Base-by-base conservation (phyloP, 2,888 invertebrate genomes). In the Plusia festucae region DNA sequence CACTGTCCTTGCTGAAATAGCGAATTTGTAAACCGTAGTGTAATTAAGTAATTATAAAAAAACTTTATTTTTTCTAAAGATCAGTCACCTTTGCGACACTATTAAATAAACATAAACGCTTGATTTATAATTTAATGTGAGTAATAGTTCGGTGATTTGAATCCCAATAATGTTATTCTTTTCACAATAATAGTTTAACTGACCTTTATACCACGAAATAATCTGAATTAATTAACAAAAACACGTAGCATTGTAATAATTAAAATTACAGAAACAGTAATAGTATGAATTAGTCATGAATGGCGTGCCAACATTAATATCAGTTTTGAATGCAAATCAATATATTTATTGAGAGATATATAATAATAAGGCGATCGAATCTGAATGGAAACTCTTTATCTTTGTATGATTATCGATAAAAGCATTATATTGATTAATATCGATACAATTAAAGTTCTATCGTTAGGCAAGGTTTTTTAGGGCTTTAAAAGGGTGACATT, bases 251-350 rank as follows among this genome's bases (percentile, higher is more conserved):
- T 70, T 62, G 49, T 20, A 60, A 63, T 71, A 67, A 76, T 72
- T 70, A 61, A 74, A 79, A 74, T 68, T 55, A 65, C 30, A 6
- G 64, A 68, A 62, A 70, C 64, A 68, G 34, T 58, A 62, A 70
- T 62, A 68, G 34, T 58, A 67, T 64, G 65, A 79, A 74, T 70
- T 74, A 65, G 30, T 53, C 32, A 65, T 76, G 54, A 71, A 66
- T 56, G 55, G 15, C 53, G 53, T 65, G 40, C 60, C 70, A 65
- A 65, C 13, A 60, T 24, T 68, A 72, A 78, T 67, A 68, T 51
- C 65, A 60, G 22, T 71, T 73, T 70, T n/a, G 58, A 57, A 78
- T 72, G 27, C 58, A 58, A 79, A 79, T 76, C 51, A 65, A 52
- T 32, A 65, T 57, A 69, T 66, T 75, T 68, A 76, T 68, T 61